Base-by-base conservation (phyloP, 2,113 vertebrate genomes). In the Daphoenositta chrysoptera region DNA sequence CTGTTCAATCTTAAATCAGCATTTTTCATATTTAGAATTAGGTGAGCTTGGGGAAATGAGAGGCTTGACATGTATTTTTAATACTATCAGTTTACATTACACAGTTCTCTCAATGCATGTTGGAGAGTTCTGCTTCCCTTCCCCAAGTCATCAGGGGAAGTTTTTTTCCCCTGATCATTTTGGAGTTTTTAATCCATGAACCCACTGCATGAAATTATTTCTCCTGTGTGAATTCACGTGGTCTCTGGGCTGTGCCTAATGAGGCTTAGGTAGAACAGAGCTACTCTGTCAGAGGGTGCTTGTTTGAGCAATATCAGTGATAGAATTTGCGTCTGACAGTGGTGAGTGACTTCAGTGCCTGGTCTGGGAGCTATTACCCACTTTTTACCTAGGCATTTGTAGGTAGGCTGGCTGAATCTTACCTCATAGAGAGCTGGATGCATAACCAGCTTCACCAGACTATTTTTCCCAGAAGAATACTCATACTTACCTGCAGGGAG, bases 181-280 rank as follows among this genome's bases (percentile, higher is more conserved):
- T 70, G 44, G 37, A 47, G 20, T 39, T 69, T 31, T 89, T 44
- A 20, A 63, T 84, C 40, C 5, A 3, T n/a, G 33, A 72, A 37
- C 33, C 22, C 4, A 2, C 33, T 61, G 18, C 15, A 1, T 70
- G 51, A 45, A 35, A 23, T 56, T 7, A 33, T 21, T 92, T 91
- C 39, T 54, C 9, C 3, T 4, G 14, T 9, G 5, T 75, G 44
- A 31, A 68, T 27, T 35, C 3, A 2, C 10, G 1, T 8, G 5
- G 6, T 61, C 35, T 65, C 15, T 39, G 30, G 64, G 15, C 76
- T 58, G 28, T 76, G 53, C 31, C 5, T 60, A 68, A 16, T 0
- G 2, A 77, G 42, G 19, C 23, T n/a, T 31, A 28, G 45, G 37
- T 56, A 40, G 83, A 69, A 35, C 51, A 64, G 33, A 47, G 45